Evolutionary conservation across 2,113 vertebrate genomes (phyloP).

Genomic region (Turdus rufiventris): DNA sequence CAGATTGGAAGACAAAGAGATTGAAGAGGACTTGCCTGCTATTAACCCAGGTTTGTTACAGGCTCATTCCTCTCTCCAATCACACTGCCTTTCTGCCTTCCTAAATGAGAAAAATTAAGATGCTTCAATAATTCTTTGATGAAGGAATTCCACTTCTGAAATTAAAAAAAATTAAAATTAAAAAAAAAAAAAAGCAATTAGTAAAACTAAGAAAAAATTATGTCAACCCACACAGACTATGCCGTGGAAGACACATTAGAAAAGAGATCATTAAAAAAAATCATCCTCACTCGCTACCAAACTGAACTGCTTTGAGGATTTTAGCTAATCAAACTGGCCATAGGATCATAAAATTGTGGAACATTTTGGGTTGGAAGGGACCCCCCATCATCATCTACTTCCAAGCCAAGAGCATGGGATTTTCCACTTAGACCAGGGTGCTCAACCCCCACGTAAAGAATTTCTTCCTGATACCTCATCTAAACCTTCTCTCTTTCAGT

Average conservation of each 20-base stretch:
- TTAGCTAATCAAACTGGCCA: not conserved
- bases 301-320: not conserved
- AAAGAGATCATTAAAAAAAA: rapidly evolving
- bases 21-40: not conserved
- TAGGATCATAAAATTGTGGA: not conserved
- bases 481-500: not conserved
- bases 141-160: not conserved
- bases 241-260: rapidly evolving
- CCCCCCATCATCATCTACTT: not conserved
- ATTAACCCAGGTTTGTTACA: not conserved
- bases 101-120: not conserved
- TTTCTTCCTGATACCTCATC: not conserved
- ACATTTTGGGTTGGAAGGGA: not conserved
- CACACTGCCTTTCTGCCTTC: not conserved
- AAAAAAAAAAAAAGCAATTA: not conserved
- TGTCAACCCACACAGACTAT: not conserved
- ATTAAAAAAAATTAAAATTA: not conserved
- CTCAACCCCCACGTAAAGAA: not conserved
- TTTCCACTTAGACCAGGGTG: not conserved
- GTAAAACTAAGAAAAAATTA: not conserved
- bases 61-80: not conserved
- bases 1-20: not conserved
- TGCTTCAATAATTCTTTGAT: not conserved
- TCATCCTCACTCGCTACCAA: not conserved
- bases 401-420: no score